Percentiles rank a stretch among this genome's conserved stretches.
phyloP scores from a whole-genome alignment of 2,113 vertebrate species.

The Sclerurus mexicanus region DNA sequence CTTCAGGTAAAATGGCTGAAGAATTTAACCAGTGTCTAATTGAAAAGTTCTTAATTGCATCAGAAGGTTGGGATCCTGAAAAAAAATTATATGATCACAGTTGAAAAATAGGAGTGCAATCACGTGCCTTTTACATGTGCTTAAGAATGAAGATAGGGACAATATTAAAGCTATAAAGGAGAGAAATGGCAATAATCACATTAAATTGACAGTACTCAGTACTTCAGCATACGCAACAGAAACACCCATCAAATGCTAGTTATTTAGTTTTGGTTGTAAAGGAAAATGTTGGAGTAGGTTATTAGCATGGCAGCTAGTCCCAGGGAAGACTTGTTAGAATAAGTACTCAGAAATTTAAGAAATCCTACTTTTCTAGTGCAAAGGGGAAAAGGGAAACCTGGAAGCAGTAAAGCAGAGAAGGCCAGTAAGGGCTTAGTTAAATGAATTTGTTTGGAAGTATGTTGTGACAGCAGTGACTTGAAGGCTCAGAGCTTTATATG shows the following conservation, averaged over 20 bases:
- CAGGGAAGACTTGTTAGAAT: not conserved
- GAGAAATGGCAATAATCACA: not conserved
- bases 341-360: not conserved
- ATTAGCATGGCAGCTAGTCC: not conserved
- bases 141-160: not conserved
- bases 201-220: not conserved
- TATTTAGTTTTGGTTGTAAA: not conserved
- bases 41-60: not conserved
- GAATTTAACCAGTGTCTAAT: not conserved
- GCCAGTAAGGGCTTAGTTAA: not conserved
- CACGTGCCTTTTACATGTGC: not conserved
- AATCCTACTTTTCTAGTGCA: not conserved
- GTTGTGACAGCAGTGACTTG: not conserved
- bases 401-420: not conserved
- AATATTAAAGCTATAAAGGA: not conserved
- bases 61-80: accelerated
- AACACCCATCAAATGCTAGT: not conserved
- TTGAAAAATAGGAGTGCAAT: accelerated
- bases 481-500: not conserved
- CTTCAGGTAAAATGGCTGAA: not conserved
- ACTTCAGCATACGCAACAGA: not conserved
- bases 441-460: not conserved
- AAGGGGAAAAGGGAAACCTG: not conserved
- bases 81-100: not conserved
- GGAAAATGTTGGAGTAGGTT: not conserved